phyloP scores from a whole-genome alignment of 2,888 invertebrate species.

The Listrodromus nycthemerus region DNA sequence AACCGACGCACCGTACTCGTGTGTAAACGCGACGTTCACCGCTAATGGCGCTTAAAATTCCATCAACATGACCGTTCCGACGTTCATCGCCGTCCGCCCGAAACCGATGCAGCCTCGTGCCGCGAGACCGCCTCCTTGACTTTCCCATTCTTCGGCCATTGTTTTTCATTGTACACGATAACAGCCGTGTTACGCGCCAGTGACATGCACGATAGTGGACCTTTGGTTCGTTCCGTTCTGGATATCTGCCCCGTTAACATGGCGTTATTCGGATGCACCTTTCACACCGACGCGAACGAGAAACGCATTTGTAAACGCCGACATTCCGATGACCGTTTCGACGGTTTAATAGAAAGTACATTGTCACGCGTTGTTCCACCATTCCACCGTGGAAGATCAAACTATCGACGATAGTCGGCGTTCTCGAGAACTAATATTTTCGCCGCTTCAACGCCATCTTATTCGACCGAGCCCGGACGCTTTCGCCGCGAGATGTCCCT shows the following conservation, averaged over 20 bases:
- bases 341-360: constrained; percentile 1
- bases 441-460: constrained; percentile 8
- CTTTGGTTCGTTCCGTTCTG: neutral
- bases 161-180: constrained; percentile 9
- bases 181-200: neutral
- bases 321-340: neutral
- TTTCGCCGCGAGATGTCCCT: constrained; percentile 10
- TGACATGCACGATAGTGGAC: neutral
- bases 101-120: constrained; percentile 57
- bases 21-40: too few relatives aligned
- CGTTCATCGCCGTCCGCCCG: constrained; percentile 44
- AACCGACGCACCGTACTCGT: too few relatives aligned
- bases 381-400: neutral
- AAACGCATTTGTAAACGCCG: neutral
- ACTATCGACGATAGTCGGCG: neutral
- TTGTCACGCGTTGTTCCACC: neutral
- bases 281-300: constrained; percentile 32
- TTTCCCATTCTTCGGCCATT: constrained; percentile 4
- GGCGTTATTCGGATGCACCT: constrained; percentile 41
- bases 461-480: neutral
- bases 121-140: constrained; percentile 37
- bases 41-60: constrained; percentile 70
- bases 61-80: constrained; percentile 59
- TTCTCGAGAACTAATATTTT: neutral
- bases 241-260: constrained; percentile 58